phyloP scores from a whole-genome alignment of 2,113 vertebrate species.

The Cynopterus brachyotis region DNA sequence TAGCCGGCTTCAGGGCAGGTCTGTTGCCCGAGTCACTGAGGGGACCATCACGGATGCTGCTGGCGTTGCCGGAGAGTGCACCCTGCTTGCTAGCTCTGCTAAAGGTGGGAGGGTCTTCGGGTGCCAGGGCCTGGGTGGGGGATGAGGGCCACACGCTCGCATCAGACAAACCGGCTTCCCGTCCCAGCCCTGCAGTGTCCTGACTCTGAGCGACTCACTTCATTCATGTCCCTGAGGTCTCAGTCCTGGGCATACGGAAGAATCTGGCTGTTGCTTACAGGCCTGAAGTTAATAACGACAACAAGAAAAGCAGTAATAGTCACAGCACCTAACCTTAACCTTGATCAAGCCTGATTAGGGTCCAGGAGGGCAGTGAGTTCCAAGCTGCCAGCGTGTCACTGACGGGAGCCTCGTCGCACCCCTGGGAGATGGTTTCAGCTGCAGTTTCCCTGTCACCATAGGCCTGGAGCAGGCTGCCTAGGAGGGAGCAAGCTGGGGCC shows the following conservation, averaged over 20 bases:
- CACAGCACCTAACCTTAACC: background rate
- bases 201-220: background rate
- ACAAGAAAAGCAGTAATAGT: fast-evolving
- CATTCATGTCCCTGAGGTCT: background rate
- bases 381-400: fast-evolving
- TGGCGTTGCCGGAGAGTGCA: fast-evolving
- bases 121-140: fast-evolving
- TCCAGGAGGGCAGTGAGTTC: background rate
- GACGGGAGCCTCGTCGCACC: too few relatives aligned
- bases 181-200: background rate
- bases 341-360: background rate
- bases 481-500: background rate
- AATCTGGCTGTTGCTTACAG: background rate
- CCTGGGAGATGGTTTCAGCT: background rate
- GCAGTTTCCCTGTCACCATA: background rate
- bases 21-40: background rate
- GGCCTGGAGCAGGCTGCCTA: background rate
- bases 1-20: background rate
- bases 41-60: background rate
- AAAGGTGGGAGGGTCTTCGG: background rate
- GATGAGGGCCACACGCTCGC: background rate
- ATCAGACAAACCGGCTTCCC: background rate
- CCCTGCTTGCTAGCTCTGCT: background rate
- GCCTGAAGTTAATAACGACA: background rate
- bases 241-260: background rate